Conservation (phyloP, 2,888 invertebrate species). For the Siphonodentalium dalli region DNA sequence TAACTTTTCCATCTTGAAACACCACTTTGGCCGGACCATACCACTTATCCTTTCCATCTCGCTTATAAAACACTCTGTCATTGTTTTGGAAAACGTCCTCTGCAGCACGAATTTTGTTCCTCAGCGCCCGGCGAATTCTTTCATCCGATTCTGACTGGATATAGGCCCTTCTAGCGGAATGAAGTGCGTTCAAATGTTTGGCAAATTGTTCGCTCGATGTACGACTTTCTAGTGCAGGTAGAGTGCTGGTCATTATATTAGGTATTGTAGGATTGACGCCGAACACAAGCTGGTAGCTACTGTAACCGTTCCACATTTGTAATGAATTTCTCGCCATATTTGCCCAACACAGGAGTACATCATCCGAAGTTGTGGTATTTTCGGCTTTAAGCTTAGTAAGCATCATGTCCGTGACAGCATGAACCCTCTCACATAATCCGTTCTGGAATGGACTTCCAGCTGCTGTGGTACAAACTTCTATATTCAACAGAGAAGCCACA, state of each 20-base stretch:
- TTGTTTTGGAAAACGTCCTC: slow-evolving; percentile 32
- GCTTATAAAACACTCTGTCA: slow-evolving; percentile 33
- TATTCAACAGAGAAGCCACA: no score
- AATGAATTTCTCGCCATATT: slow-evolving; percentile 23
- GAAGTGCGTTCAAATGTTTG: slow-evolving; percentile 27
- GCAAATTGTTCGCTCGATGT: no score
- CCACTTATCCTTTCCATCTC: slow-evolving; percentile 29
- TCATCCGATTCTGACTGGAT: slow-evolving; percentile 32
- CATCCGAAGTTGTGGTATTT: neutral
- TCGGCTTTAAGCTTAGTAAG: slow-evolving; percentile 22
- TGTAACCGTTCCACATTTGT: slow-evolving; percentile 25
- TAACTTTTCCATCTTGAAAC: slow-evolving; percentile 39
- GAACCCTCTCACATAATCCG: no score
- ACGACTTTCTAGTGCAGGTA: no score
- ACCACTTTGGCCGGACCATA: slow-evolving; percentile 35
- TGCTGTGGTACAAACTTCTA: no score
- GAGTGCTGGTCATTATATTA: slow-evolving; percentile 12
- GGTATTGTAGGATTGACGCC: slow-evolving; percentile 24
- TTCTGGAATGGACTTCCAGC: no score
- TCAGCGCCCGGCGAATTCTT: slow-evolving; percentile 29
- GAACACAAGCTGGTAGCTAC: no score
- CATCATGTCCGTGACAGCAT: slow-evolving; percentile 27
- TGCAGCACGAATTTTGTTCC: slow-evolving; percentile 28
- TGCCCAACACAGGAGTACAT: no score
- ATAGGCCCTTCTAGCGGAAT: slow-evolving; percentile 23